Conservation (phyloP, 2,888 invertebrate genomes). For the Pyrocoelia pectoralis region DNA sequence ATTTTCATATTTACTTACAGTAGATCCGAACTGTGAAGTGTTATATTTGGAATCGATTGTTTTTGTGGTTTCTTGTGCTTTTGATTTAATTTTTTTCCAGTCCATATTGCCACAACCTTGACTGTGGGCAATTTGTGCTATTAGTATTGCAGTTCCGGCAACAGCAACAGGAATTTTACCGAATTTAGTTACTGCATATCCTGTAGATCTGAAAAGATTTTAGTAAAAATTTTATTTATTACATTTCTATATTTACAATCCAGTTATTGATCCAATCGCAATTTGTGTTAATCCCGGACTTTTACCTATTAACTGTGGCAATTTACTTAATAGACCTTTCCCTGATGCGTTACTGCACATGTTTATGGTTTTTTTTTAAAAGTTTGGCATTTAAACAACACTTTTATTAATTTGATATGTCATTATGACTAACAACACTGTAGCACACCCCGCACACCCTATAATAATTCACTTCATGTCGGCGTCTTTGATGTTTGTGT, state of each 20-base stretch:
- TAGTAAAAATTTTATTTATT: background rate
- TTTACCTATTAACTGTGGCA: background rate
- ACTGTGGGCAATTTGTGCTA: constrained; percentile 84
- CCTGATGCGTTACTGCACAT: background rate
- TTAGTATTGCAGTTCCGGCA: constrained; percentile 83
- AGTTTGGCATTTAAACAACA: too few species aligned
- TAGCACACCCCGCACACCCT: too few species aligned
- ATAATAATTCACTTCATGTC: too few species aligned
- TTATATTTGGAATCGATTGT: constrained; percentile 76
- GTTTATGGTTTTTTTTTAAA: too few species aligned
- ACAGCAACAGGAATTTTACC: constrained; percentile 87
- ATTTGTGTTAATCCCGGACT: background rate
- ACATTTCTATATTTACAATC: constrained; percentile 5
- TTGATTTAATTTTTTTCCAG: constrained; percentile 82
- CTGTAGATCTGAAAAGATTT: constrained; percentile 59
- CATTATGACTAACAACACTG: too few species aligned
- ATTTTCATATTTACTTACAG: constrained; percentile 63
- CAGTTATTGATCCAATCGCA: background rate
- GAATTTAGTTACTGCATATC: constrained; percentile 82
- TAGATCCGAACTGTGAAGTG: constrained; percentile 56
- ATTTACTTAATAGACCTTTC: background rate
- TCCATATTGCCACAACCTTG: constrained; percentile 86
- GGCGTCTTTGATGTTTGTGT: too few species aligned
- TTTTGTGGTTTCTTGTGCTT: constrained; percentile 77
- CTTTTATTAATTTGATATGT: background rate